A percentile compares a stretch with the other conserved stretches of the same genome.
phyloP scores from a whole-genome alignment of 2,113 vertebrate genomes.

The Lophura nycthemera region DNA sequence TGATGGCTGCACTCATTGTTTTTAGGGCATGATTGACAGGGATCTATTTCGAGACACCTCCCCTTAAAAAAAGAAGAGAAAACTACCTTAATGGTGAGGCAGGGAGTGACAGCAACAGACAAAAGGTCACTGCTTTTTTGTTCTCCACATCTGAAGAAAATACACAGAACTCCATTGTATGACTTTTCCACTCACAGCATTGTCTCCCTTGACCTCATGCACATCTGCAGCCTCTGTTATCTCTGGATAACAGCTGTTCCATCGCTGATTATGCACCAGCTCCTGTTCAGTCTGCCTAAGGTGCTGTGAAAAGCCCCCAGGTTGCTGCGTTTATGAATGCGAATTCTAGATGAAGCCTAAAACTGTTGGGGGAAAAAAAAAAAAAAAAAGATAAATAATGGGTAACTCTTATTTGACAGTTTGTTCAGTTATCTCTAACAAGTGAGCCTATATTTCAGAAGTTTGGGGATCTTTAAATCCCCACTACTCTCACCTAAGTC shows the following conservation, averaged over 20 bases:
- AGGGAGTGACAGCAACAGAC: constrained; percentile 58
- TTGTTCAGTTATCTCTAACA: background rate
- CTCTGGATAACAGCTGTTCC: constrained; percentile 71
- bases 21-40: constrained; percentile 35
- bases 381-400: background rate
- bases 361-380: background rate
- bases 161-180: constrained; percentile 65
- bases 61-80: background rate
- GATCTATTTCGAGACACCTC: constrained; percentile 41
- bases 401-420: background rate
- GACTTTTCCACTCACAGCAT: constrained; percentile 59
- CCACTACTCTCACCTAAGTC: background rate
- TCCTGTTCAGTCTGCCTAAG: constrained; percentile 45
- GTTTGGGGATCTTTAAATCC: background rate
- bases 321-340: background rate
- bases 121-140: constrained; percentile 55
- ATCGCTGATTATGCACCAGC: constrained; percentile 68
- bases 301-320: constrained; percentile 52
- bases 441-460: background rate
- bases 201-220: constrained; percentile 55
- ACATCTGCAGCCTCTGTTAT: constrained; percentile 72
- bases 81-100: constrained; percentile 52
- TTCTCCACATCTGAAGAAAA: constrained; percentile 68
- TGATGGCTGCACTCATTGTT: background rate
- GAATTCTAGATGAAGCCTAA: constrained; percentile 14